phyloP scores from a whole-genome alignment of 2,113 vertebrate genomes.

The Oryzias celebensis region DNA sequence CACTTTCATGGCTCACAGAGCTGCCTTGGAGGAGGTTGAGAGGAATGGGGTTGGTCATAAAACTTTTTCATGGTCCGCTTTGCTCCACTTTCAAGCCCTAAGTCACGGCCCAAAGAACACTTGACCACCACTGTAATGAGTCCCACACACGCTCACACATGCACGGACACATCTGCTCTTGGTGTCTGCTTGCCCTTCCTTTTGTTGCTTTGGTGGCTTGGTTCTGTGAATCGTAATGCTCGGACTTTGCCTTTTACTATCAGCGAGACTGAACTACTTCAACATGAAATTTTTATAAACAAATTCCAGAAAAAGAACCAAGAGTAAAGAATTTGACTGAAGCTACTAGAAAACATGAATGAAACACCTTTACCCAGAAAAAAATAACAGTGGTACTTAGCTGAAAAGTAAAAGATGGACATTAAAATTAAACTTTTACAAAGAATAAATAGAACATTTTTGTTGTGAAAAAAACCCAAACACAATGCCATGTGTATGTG shows the following conservation, averaged over 20 bases:
- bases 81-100: slow-evolving; percentile 50
- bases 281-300: no score
- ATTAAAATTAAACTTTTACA: no score
- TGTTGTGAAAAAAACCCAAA: no score
- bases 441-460: no score
- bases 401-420: no score
- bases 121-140: slow-evolving; percentile 32
- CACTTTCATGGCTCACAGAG: slow-evolving; percentile 66
- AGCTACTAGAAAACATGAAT: no score
- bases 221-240: not conserved
- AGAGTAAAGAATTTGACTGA: no score
- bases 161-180: not conserved
- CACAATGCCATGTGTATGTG: no score
- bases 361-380: no score
- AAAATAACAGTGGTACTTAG: no score
- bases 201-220: not conserved
- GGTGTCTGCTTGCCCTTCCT: not conserved
- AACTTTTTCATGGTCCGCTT: slow-evolving; percentile 66
- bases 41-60: slow-evolving; percentile 35
- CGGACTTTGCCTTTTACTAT: not conserved
- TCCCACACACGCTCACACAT: slow-evolving; percentile 9
- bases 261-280: no score
- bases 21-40: slow-evolving; percentile 40
- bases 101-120: slow-evolving; percentile 46
- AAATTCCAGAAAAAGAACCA: no score